Evolutionary conservation across 2,797 vertebrate genomes (phyloP).

Genomic region (Eptatretus atami): DNA sequence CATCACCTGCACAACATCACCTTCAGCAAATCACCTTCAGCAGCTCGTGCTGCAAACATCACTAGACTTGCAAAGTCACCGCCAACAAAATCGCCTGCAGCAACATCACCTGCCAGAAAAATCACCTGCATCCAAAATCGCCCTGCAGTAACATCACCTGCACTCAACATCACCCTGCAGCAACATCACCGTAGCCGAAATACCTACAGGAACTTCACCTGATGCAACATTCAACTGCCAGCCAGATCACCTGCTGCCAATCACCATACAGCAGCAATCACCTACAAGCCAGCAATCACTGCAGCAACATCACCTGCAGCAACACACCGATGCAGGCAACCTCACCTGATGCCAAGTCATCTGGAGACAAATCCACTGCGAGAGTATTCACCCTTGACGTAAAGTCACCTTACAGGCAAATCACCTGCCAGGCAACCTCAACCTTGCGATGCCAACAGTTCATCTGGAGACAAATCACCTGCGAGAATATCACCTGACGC

Average conservation of each 20-base stretch:
- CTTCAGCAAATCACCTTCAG: too few species aligned
- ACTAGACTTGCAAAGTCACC: too few species aligned
- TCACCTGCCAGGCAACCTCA: neutral
- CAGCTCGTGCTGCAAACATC: neutral
- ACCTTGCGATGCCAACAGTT: neutral
- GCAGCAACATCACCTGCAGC: neutral
- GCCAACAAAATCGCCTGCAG: neutral
- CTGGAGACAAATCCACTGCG: too few species aligned
- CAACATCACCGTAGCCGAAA: neutral
- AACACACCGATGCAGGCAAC: neutral
- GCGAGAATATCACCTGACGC: neutral
- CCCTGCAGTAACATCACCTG: neutral
- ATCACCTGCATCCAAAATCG: neutral
- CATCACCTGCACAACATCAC: too few species aligned
- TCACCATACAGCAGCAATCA: neutral
- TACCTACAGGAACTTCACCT: neutral
- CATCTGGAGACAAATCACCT: too few species aligned
- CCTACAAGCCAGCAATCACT: too few species aligned
- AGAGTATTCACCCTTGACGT: neutral
- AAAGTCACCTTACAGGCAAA: neutral
- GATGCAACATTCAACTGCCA: neutral
- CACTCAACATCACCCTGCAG: neutral
- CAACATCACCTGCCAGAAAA: neutral
- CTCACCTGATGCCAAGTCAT: neutral
- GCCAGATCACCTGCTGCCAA: neutral